Conservation (phyloP, 2,888 invertebrate species). For the Geophilus truncorum region DNA sequence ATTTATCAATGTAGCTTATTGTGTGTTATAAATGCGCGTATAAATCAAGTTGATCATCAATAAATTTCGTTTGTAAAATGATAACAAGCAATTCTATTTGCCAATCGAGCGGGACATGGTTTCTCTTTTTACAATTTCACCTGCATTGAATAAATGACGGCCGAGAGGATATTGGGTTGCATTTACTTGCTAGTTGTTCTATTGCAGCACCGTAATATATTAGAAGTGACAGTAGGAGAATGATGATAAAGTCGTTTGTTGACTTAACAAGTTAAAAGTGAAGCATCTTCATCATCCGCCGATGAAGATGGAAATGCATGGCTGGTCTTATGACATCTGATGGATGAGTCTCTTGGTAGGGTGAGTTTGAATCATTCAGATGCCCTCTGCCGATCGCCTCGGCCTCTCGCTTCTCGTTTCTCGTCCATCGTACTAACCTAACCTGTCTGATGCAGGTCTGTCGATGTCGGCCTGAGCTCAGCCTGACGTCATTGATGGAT, state of each 20-base stretch:
- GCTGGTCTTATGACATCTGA: not conserved
- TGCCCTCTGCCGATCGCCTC: not conserved
- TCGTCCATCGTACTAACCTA: not conserved
- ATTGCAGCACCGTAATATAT: too few species aligned
- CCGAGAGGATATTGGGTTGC: too few species aligned
- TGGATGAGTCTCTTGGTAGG: not conserved
- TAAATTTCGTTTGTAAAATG: not conserved
- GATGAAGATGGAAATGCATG: not conserved
- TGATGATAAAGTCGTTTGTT: not conserved
- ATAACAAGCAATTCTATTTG: not conserved
- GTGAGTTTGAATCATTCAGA: conserved; percentile 5
- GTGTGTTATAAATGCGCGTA: not conserved
- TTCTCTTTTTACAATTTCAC: too few species aligned
- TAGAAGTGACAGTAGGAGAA: not conserved
- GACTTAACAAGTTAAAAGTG: conserved; percentile 15
- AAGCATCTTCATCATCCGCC: not conserved
- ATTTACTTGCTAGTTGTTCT: too few species aligned
- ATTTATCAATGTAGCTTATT: not conserved
- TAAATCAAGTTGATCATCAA: not conserved
- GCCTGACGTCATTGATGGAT: conserved; percentile 15
- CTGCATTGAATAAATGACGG: too few species aligned
- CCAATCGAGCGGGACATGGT: too few species aligned
- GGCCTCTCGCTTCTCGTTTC: not conserved
- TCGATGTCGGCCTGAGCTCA: too few species aligned
- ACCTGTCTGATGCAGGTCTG: conserved; percentile 11